These are phyloP conservation scores for Calonectris borealis DNA, from an alignment of 2,113 vertebrate genomes.

Conservation along the genomic window DNA sequence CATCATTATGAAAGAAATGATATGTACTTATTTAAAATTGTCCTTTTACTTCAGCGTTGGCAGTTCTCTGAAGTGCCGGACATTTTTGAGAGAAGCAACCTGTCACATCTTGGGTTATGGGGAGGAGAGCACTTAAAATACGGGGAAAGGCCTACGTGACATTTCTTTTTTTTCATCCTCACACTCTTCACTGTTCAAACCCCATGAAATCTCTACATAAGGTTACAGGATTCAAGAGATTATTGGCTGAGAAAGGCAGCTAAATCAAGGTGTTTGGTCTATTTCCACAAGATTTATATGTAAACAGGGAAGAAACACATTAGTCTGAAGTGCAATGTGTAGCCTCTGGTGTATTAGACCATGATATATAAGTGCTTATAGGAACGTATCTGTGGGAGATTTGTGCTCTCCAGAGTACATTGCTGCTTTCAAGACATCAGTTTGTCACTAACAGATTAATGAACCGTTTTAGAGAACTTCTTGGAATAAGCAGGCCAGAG, in stretches of 20 bases:
- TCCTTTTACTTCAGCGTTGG: conserved; percentile 46
- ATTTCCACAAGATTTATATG: not conserved
- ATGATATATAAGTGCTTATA: not conserved
- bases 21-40: conserved; percentile 48
- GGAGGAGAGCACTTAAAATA: conserved; percentile 15
- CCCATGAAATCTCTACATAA: not conserved
- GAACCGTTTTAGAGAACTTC: conserved; percentile 6
- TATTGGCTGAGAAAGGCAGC: not conserved
- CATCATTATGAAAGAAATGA: conserved; percentile 29
- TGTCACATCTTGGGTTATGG: not conserved
- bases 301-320: not conserved
- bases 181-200: not conserved
- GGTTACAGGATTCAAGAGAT: not conserved
- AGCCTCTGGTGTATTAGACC: not conserved
- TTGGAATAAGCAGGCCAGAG: not conserved
- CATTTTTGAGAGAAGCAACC: conserved; percentile 30
- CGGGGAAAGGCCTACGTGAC: not conserved
- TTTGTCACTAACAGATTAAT: conserved; percentile 45
- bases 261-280: not conserved
- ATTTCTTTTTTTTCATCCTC: not conserved
- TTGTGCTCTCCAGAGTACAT: not conserved
- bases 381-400: not conserved
- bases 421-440: not conserved
- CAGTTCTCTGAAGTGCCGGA: conserved; percentile 26
- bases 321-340: not conserved